phyloP scores from a whole-genome alignment of 2,888 invertebrate genomes.

The Cotesia congregata region DNA sequence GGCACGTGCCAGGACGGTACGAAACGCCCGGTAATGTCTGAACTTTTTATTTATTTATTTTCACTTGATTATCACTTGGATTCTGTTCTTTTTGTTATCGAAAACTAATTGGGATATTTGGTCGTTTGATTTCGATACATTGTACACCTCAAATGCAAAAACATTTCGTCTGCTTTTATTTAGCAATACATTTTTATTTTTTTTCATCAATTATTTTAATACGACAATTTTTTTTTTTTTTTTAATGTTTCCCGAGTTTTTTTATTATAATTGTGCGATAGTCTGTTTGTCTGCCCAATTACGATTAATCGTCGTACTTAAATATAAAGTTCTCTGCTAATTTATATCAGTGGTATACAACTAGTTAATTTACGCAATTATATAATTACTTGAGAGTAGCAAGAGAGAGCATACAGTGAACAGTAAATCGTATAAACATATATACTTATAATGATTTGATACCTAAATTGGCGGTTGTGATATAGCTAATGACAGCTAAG shows the following conservation, averaged over 20 bases:
- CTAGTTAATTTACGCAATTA: conserved; percentile 68
- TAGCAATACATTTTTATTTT: too few species aligned
- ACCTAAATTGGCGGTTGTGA: not conserved
- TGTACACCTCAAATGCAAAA: too few species aligned
- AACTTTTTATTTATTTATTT: not conserved
- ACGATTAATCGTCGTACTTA: conserved; percentile 68
- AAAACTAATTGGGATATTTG: too few species aligned
- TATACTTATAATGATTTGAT: conserved; percentile 32
- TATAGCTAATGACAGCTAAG: not conserved
- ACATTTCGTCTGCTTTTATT: too few species aligned
- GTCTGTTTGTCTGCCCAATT: conserved; percentile 53
- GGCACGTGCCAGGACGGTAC: conserved; percentile 63
- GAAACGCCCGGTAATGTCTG: conserved; percentile 1
- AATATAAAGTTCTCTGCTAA: conserved; percentile 58
- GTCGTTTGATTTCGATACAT: too few species aligned
- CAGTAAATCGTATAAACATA: not conserved
- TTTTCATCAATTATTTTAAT: too few species aligned
- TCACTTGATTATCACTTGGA: too few species aligned
- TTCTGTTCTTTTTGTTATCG: too few species aligned
- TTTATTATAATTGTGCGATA: too few species aligned
- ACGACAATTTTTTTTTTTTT: too few species aligned
- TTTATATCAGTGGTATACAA: conserved; percentile 58
- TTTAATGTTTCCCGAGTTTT: too few species aligned
- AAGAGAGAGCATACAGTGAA: conserved; percentile 9
- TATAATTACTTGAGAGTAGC: conserved; percentile 61